A percentile compares a stretch with the other conserved stretches of the same genome.
Conservation (phyloP, 1,140 invertebrate genomes). For the Ceratitis capitata region DNA sequence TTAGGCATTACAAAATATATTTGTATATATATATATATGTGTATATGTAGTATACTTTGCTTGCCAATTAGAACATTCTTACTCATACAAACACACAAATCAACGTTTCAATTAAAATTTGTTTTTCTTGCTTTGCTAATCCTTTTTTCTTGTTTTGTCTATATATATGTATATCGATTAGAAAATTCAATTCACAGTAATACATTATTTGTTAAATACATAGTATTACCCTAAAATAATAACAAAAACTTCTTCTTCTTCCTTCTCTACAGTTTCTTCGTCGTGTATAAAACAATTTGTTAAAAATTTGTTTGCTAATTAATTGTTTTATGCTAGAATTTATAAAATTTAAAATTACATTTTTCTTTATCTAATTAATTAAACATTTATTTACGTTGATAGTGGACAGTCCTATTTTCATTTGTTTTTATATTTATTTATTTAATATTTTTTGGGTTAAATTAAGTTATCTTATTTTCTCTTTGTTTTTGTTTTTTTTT, state of each 20-base stretch:
- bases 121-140: not conserved
- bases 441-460: not conserved
- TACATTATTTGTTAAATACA: not conserved
- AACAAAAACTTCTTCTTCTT: not conserved
- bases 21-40: too few relatives aligned
- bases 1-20: conserved; percentile 4
- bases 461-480: not conserved
- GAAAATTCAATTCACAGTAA: not conserved
- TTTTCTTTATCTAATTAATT: not conserved
- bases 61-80: not conserved
- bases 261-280: too few relatives aligned
- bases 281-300: not conserved
- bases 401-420: not conserved
- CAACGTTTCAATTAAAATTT: not conserved
- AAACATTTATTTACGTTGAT: not conserved
- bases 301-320: not conserved
- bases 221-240: not conserved
- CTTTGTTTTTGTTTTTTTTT: not conserved
- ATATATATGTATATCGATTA: not conserved
- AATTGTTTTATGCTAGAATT: not conserved
- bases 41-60: not conserved
- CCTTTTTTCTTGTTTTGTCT: too few relatives aligned
- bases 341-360: not conserved
- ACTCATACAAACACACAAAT: conserved; percentile 13
- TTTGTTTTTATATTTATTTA: not conserved